phyloP scores from a whole-genome alignment of 1,140 invertebrate genomes.

The Drosophila azteca region DNA sequence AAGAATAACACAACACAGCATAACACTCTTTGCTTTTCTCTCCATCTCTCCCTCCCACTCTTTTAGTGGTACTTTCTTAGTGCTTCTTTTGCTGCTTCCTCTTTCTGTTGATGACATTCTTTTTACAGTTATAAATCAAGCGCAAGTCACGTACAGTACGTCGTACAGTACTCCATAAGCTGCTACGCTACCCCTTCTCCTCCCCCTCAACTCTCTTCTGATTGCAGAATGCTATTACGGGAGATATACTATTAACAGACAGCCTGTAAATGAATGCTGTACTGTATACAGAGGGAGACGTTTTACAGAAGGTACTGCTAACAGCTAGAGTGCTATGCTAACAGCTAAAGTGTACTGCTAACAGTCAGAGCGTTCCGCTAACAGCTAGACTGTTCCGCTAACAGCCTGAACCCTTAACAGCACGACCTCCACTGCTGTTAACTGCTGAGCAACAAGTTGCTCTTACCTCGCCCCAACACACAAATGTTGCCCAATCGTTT shows the following conservation, averaged over 20 bases:
- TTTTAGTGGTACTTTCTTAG: conserved; percentile 26
- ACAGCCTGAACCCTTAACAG: not conserved
- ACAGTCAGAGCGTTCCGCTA: not conserved
- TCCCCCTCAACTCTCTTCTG: not conserved
- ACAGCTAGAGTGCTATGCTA: no score
- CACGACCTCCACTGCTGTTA: conserved; percentile 18
- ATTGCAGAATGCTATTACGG: conserved; percentile 19
- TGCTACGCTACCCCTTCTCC: no score
- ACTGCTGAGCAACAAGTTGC: conserved; percentile 15
- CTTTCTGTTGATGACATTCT: conserved; percentile 50
- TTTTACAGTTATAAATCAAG: conserved; percentile 60
- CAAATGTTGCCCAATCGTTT: not conserved
- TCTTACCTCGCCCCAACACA: no score
- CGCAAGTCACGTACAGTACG: conserved; percentile 51
- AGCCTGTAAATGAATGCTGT: not conserved
- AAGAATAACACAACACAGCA: not conserved
- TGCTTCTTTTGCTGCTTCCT: conserved; percentile 33
- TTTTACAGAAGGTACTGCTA: no score
- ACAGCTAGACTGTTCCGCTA: not conserved
- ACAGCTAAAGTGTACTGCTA: no score
- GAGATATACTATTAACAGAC: no score
- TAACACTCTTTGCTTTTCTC: no score
- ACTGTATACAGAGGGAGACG: not conserved
- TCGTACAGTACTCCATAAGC: no score
- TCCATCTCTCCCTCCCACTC: no score